Base-by-base conservation (phyloP, 1,140 invertebrate species). In the Tetragnatha versicolor region DNA sequence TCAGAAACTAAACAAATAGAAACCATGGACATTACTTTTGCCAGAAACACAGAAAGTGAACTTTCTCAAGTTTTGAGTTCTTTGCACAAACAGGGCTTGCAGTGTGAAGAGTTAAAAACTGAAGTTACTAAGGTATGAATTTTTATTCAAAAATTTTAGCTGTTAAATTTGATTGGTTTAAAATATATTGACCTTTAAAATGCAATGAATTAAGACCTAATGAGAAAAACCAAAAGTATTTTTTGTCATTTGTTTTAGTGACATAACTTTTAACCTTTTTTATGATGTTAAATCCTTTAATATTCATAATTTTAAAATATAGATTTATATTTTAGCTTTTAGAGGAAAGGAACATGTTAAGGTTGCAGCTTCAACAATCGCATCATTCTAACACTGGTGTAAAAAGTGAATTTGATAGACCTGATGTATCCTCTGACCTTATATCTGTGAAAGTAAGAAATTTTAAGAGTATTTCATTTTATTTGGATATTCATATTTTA, bases 91-190 rank as follows among this genome's bases (percentile, higher is more conserved):
- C 88, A 93, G 81, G 94, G 96, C 81, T 91, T 95, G 25, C 88
- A 93, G 12, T 94, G 93, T 85, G 94, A 97, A 83, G 94, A 96
- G 85, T 87, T 97, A 51, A 95, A 94, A 0, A 88, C 92, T 80
- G 93, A 96, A 85, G 86, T 96, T 35, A 93, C 92, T 83, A 91
- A 92, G 84, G 87, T 88, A 81, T 37, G 25, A 37, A 39, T 39
- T 58, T 17, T 9, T 20, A 35, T 60, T 75, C 80, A 76, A 33
- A 53, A 25, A 58, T 51, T 55, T 61, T 4, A 25, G 37, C 0
- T 39, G 33, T 33, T 68, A 31, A 9, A 1, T 42, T 69, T 66
- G 3, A 37, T 47, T 37, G 2, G n/a, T 20, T 45, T 60, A 42
- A 37, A 29, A 29, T 22, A 6, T 10, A 14, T 53, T 53, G 6